Conservation (phyloP, 2,888 invertebrate species). For the Cephonodes hylas region DNA sequence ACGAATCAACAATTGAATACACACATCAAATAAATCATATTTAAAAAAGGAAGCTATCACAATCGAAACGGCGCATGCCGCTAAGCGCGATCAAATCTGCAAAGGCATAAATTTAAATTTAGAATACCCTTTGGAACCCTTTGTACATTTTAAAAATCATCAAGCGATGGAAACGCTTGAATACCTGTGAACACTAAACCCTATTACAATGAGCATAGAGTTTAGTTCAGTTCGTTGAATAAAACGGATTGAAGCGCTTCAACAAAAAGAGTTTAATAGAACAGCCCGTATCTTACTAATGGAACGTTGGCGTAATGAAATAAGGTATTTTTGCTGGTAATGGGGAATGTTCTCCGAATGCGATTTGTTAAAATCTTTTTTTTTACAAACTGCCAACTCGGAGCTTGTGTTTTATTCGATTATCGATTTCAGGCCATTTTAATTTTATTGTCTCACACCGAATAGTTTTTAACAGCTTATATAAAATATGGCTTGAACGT, state of each 20-base stretch:
- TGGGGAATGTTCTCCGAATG: slow-evolving; percentile 48
- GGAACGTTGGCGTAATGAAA: slow-evolving; percentile 74
- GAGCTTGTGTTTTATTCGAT: slow-evolving; percentile 10
- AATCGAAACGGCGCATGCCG: slow-evolving; percentile 63
- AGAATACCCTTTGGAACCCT: slow-evolving; percentile 60
- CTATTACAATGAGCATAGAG: slow-evolving; percentile 13
- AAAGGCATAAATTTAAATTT: slow-evolving; percentile 81
- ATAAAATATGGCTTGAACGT: background rate
- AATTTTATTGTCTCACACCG: background rate
- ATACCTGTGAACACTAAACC: slow-evolving; percentile 16
- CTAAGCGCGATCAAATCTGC: slow-evolving; percentile 78
- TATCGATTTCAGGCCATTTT: background rate
- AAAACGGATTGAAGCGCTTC: slow-evolving; percentile 31
- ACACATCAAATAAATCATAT: slow-evolving; percentile 71
- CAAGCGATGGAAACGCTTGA: slow-evolving; percentile 39
- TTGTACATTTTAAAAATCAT: slow-evolving; percentile 52
- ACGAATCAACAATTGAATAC: slow-evolving; percentile 38
- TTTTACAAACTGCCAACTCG: slow-evolving; percentile 37
- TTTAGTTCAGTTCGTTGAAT: slow-evolving; percentile 17
- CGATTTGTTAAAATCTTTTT: slow-evolving; percentile 71
- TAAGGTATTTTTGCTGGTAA: slow-evolving; percentile 69
- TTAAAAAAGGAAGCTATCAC: slow-evolving; percentile 62
- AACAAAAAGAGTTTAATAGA: slow-evolving; percentile 69
- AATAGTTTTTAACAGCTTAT: background rate
- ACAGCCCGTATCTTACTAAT: slow-evolving; percentile 77